Evolutionary conservation across 1,140 invertebrate genomes (phyloP).

Genomic region (Manduca sexta): DNA sequence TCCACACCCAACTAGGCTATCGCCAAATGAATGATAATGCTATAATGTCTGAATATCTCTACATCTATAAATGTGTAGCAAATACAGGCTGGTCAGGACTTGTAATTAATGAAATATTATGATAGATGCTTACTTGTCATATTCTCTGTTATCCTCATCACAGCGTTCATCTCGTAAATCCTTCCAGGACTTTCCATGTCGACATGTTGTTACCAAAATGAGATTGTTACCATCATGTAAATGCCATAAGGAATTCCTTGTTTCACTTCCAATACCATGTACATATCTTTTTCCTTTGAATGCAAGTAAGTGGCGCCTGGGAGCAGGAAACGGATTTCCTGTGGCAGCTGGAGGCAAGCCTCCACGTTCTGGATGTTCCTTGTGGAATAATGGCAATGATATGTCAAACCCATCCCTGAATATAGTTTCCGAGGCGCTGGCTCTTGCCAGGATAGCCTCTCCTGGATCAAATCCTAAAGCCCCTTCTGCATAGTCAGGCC

Average conservation of each 20-base stretch:
- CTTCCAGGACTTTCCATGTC: slow-evolving; percentile 98
- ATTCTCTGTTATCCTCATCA: slow-evolving; percentile 96
- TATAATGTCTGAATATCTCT: too few species aligned
- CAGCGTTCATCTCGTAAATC: slow-evolving; percentile 97
- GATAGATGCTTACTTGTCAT: slow-evolving; percentile 89
- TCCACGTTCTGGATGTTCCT: slow-evolving; percentile 93
- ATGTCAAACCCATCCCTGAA: slow-evolving; percentile 95
- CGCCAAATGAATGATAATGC: too few species aligned
- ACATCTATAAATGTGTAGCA: too few species aligned
- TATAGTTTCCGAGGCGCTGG: slow-evolving; percentile 91
- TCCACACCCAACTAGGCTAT: too few species aligned
- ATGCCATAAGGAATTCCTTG: slow-evolving; percentile 97
- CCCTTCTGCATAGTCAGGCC: slow-evolving; percentile 96
- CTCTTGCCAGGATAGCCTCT: slow-evolving; percentile 96
- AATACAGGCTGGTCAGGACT: too few species aligned
- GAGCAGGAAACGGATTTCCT: slow-evolving; percentile 89
- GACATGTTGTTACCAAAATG: slow-evolving; percentile 96
- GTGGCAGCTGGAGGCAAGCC: slow-evolving; percentile 86
- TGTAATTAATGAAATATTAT: too few species aligned
- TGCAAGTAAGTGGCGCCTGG: slow-evolving; percentile 92
- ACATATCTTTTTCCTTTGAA: slow-evolving; percentile 99
- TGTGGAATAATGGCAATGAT: slow-evolving; percentile 97
- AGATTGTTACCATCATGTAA: slow-evolving; percentile 96
- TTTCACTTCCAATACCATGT: slow-evolving; percentile 98
- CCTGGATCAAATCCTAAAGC: slow-evolving; percentile 95